Base-by-base conservation (phyloP, 1,140 invertebrate species). In the Latrodectus geometricus region DNA sequence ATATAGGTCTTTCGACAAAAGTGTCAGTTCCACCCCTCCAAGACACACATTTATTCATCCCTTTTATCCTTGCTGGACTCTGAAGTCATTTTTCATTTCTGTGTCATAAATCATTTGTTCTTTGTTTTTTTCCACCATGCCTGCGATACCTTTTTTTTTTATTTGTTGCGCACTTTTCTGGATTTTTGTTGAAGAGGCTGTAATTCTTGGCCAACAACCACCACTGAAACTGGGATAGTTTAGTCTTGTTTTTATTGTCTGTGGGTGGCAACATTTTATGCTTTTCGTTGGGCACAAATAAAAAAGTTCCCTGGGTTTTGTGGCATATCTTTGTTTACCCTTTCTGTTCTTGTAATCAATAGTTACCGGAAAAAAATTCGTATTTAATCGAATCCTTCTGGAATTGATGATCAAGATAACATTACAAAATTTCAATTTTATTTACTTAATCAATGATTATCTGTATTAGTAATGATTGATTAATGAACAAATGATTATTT, bases 21-120 rank as follows among this genome's bases (percentile, higher is more conserved):
- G 80, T 83, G 80, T 83, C 80, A 74, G 69, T 48, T 83, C 80
- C 80, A 83, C 80, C 80, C 35, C 80, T 50, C 70, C 23, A 48
- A 74, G 17, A 21, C 54, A 35, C 50, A 77, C 48, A 70, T 72
- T 35, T 74, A 83, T 66, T 74, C 80, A 69, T 69, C 66, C 50
- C 61, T 49, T 79, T 5, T 68, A 65, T 77, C 70, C 21, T 66
- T 65, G 17, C 61, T 65, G 80, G 52, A 50, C 69, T 23, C 21
- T 11, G 8, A 23, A 20, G 80, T 66, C 80, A 83, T 83, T 83
- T 83, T 83, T 83, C 80, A 83, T 83, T 68, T 74, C 56, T 17
- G 9, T 35, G 70, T 66, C 72, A 74, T 83, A 74, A 83, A 83
- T 83, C 80, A 83, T 83, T 50, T 23, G 17, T 17, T 79, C 48